Conservation (phyloP, 35 echinoderm and acorn worm genomes). For the Apostichopus californicus region DNA sequence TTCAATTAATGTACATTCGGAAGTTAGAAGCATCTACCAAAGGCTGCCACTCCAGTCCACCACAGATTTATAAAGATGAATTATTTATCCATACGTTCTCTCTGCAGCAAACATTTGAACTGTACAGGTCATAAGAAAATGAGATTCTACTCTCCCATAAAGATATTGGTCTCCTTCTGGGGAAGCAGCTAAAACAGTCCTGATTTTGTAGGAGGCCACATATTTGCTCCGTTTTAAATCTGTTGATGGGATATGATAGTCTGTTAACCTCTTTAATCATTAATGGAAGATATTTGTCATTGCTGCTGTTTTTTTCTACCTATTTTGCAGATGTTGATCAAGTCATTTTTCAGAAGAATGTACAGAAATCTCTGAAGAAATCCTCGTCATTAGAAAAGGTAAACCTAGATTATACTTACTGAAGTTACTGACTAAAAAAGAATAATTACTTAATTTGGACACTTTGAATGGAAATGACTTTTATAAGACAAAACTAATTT, state of each 20-base stretch:
- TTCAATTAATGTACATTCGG: too few relatives aligned
- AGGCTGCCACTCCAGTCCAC: too few relatives aligned
- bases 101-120: background rate
- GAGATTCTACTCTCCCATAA: background rate
- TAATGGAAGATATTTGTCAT: background rate
- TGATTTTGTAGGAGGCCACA: too few relatives aligned
- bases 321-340: constrained; percentile 73
- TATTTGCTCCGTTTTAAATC: too few relatives aligned
- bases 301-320: background rate
- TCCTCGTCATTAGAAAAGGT: constrained; percentile 53
- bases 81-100: background rate
- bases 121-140: background rate
- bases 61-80: too few relatives aligned
- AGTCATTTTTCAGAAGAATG: constrained; percentile 75
- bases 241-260: too few relatives aligned
- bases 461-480: too few relatives aligned
- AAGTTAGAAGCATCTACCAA: too few relatives aligned
- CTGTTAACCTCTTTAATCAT: background rate
- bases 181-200: too few relatives aligned
- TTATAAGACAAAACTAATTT: too few relatives aligned
- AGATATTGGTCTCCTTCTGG: background rate
- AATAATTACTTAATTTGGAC: too few relatives aligned
- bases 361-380: constrained; percentile 67
- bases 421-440: too few relatives aligned
- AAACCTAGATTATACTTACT: background rate